Evolutionary conservation across 2,888 invertebrate species (phyloP).

Genomic region (Osmoderma eremita): DNA sequence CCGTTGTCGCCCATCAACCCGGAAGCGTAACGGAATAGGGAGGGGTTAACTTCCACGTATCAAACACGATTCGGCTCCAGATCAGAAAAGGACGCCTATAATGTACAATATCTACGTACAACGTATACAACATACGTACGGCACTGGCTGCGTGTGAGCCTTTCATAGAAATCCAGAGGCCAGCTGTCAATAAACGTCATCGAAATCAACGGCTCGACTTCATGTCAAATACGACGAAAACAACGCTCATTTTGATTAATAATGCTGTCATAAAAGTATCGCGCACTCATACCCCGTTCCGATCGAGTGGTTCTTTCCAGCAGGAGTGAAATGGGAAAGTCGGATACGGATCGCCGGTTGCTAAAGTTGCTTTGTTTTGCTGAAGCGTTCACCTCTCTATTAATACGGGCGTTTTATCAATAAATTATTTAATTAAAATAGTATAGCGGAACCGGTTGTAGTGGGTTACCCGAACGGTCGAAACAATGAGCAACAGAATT

Average conservation of each 20-base stretch:
- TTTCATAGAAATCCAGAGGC: conserved; percentile 23
- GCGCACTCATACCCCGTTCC: conserved; percentile 42
- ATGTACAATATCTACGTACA: background rate
- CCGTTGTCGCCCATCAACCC: background rate
- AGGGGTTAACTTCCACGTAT: no score
- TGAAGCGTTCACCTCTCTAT: background rate
- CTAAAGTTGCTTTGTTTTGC: conserved; percentile 8
- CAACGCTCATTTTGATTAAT: conserved; percentile 45
- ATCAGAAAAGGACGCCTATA: conserved; percentile 10
- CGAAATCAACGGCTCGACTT: conserved; percentile 25
- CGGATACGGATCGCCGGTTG: conserved; percentile 3
- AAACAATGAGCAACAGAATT: conserved; percentile 1
- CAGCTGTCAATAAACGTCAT: conserved; percentile 32
- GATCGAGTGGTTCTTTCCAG: conserved; percentile 27
- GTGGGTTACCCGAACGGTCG: background rate
- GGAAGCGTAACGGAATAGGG: no score
- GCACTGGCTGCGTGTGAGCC: background rate
- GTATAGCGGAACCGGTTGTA: background rate
- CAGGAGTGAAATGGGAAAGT: conserved; percentile 12
- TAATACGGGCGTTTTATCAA: conserved; percentile 4
- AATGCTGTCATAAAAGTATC: conserved; percentile 45
- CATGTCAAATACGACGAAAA: conserved; percentile 43
- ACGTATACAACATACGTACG: background rate
- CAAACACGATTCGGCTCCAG: background rate
- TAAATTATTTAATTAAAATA: conserved; percentile 28